phyloP scores from a whole-genome alignment of 2,113 vertebrate genomes.

The Dermatemys mawii region DNA sequence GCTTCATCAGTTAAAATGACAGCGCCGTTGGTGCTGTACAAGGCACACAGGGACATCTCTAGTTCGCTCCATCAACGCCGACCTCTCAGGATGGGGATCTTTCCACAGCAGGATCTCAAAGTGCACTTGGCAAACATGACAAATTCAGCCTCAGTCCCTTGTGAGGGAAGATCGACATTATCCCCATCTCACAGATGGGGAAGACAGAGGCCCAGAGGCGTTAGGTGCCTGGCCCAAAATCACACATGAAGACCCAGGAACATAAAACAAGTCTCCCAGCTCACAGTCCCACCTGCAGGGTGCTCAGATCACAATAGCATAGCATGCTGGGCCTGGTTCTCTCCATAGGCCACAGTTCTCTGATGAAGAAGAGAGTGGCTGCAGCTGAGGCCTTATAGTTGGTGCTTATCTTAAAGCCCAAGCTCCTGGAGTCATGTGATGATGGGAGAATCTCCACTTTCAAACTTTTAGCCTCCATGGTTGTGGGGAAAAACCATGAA shows the following conservation, averaged over 20 bases:
- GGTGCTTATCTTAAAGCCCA: background rate
- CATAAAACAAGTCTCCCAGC: background rate
- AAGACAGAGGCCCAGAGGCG: background rate
- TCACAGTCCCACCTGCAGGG: background rate
- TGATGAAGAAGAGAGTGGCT: background rate
- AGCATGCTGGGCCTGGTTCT: background rate
- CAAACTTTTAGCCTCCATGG: background rate
- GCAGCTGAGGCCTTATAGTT: background rate
- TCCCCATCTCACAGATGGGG: background rate
- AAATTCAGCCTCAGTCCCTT: background rate
- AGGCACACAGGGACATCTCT: background rate
- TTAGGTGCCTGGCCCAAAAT: background rate
- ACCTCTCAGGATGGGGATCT: background rate
- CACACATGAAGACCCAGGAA: background rate
- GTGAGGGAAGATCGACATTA: background rate
- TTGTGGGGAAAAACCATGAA: background rate
- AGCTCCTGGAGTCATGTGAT: background rate
- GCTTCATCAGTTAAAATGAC: background rate
- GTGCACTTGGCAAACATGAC: background rate
- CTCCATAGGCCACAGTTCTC: background rate
- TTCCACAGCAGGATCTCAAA: background rate
- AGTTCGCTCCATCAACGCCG: background rate
- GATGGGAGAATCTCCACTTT: background rate
- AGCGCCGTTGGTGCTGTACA: background rate
- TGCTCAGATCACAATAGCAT: background rate